Evolutionary conservation across 2,888 invertebrate genomes (phyloP).

Genomic region (Tenthredo scrophulariae): DNA sequence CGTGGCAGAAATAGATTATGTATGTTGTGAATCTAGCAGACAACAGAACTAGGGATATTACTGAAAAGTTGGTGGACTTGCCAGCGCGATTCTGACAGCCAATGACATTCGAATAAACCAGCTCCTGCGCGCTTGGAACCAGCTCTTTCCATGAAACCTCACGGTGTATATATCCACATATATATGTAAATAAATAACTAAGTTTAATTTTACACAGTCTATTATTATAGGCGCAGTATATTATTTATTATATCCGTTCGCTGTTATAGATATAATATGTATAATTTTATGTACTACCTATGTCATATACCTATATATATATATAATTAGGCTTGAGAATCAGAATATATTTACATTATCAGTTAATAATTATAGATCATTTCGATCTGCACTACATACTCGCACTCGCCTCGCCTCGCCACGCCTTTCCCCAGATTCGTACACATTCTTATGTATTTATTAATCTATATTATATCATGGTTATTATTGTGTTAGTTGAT

Average conservation of each 20-base stretch:
- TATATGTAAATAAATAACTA: slow-evolving; percentile 76
- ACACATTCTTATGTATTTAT: slow-evolving; percentile 44
- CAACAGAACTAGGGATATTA: no score
- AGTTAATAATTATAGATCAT: neutral
- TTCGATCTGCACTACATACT: neutral
- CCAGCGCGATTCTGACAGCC: no score
- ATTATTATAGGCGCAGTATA: slow-evolving; percentile 62
- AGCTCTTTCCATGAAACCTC: no score
- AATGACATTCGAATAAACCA: no score
- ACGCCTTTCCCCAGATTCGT: neutral
- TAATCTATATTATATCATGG: neutral
- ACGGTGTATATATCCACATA: slow-evolving; percentile 58
- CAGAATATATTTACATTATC: neutral
- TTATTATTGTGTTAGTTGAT: slow-evolving; percentile 13
- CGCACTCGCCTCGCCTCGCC: neutral
- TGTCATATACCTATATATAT: no score
- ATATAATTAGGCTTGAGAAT: neutral
- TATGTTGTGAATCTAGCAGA: no score
- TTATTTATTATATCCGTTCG: slow-evolving; percentile 37
- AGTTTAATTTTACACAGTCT: slow-evolving; percentile 77
- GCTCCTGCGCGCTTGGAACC: no score
- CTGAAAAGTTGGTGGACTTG: no score
- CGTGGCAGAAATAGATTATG: no score
- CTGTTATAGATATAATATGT: neutral
- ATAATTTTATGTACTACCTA: neutral